Percentiles rank a stretch among this genome's conserved stretches.
Evolutionary conservation across 2,797 vertebrate species (phyloP).

Genomic region (Hydrophis major): DNA sequence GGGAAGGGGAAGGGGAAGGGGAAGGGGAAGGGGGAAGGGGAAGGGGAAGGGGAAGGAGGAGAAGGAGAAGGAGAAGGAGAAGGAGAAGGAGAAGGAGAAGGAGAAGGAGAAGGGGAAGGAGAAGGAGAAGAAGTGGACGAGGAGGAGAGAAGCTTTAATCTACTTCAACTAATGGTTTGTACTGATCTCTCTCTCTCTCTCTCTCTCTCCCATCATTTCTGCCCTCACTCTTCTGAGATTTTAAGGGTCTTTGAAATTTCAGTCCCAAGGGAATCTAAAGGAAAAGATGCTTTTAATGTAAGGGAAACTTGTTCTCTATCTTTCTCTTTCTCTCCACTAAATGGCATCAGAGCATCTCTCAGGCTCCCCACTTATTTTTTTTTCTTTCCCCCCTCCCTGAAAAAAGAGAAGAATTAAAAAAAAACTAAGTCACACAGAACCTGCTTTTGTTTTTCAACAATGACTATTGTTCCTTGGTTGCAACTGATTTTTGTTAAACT

Average conservation of each 20-base stretch:
- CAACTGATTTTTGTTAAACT: slow-evolving; percentile 31
- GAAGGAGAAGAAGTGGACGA: too few species aligned
- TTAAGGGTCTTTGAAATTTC: neutral
- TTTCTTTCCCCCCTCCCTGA: neutral
- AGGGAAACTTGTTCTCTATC: fast-evolving
- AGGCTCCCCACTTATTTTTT: neutral
- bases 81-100: too few species aligned
- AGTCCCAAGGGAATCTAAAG: neutral
- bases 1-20: too few species aligned
- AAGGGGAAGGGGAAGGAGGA: too few species aligned
- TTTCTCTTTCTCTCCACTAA: slow-evolving; percentile 26
- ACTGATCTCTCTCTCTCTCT: too few species aligned
- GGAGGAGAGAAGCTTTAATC: too few species aligned
- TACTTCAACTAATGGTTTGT: neutral
- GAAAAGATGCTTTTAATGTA: neutral
- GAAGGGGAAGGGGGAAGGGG: fast-evolving
- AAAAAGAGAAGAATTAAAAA: neutral
- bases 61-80: too few species aligned
- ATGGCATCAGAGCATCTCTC: slow-evolving; percentile 43
- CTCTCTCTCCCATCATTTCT: neutral
- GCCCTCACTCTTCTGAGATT: neutral
- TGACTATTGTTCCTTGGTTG: slow-evolving; percentile 3
- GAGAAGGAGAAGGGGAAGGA: too few species aligned
- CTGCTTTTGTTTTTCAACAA: neutral
- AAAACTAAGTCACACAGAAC: neutral